Conservation (phyloP, 2,113 vertebrate species). For the Eonycteris spelaea region DNA sequence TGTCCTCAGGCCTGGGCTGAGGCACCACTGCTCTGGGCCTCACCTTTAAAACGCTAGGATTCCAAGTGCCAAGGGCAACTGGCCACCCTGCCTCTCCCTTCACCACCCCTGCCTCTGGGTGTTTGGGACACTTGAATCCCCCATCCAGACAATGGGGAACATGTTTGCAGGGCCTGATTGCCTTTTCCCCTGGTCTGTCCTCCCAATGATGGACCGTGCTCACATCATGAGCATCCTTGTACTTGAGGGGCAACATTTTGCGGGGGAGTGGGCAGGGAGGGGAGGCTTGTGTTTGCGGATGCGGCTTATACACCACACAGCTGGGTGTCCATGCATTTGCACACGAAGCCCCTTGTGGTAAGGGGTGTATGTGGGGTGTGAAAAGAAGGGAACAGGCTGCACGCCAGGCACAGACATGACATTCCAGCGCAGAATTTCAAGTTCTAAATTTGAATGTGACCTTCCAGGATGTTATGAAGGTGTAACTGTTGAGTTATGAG, state of each 20-base stretch:
- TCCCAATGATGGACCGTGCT: neutral
- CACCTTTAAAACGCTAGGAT: neutral
- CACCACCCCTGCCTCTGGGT: neutral
- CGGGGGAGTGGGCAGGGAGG: neutral
- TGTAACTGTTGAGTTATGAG: neutral
- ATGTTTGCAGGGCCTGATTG: neutral
- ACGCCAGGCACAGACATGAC: rapidly evolving
- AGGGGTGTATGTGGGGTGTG: neutral
- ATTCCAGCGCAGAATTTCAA: neutral
- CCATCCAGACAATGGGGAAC: neutral
- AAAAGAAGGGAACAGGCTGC: neutral
- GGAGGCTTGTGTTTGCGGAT: neutral
- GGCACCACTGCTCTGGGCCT: neutral
- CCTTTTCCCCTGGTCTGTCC: neutral
- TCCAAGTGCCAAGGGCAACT: neutral
- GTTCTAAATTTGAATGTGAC: neutral
- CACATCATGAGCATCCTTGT: rapidly evolving
- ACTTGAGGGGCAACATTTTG: neutral
- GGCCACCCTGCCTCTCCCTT: rapidly evolving
- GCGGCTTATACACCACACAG: no score
- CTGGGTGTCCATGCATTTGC: neutral
- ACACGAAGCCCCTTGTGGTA: neutral
- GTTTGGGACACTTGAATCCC: neutral
- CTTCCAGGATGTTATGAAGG: neutral
- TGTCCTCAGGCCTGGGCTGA: neutral